Percentiles rank a stretch among this genome's conserved stretches.
These are phyloP conservation scores for Metopolophium dirhodum DNA, from an alignment of 1,140 invertebrate genomes.

Conservation along the genomic window DNA sequence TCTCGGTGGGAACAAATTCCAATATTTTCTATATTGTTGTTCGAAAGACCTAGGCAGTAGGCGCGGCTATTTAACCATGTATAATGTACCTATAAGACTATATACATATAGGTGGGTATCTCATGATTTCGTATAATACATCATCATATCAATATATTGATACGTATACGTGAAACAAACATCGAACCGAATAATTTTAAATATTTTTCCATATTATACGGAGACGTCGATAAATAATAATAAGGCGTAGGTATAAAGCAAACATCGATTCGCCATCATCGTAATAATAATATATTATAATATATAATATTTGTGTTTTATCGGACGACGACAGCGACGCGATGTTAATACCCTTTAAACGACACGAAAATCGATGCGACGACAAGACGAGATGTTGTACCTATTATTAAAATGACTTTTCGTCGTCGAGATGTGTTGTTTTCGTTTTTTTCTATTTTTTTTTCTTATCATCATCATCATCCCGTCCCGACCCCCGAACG, in stretches of 20 bases:
- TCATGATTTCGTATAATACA: background rate
- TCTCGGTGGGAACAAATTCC: background rate
- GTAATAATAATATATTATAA: background rate
- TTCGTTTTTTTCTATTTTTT: background rate
- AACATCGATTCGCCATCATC: background rate
- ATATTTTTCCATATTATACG: background rate
- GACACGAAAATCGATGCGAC: constrained; percentile 40
- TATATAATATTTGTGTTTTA: constrained; percentile 7
- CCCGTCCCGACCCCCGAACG: background rate
- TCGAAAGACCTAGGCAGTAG: background rate
- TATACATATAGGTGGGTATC: background rate
- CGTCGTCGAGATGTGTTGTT: background rate
- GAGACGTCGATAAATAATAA: background rate
- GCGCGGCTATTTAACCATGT: background rate
- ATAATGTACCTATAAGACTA: background rate
- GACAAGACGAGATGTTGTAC: background rate
- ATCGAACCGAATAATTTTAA: background rate
- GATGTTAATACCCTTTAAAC: constrained; percentile 44
- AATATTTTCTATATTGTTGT: background rate
- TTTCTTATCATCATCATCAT: background rate
- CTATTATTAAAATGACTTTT: constrained; percentile 32
- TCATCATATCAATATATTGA: background rate
- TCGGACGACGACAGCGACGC: constrained; percentile 18
- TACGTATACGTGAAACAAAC: background rate
- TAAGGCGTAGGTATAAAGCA: background rate